Conservation (phyloP, 2,888 invertebrate genomes). For the Archips crataeganus region DNA sequence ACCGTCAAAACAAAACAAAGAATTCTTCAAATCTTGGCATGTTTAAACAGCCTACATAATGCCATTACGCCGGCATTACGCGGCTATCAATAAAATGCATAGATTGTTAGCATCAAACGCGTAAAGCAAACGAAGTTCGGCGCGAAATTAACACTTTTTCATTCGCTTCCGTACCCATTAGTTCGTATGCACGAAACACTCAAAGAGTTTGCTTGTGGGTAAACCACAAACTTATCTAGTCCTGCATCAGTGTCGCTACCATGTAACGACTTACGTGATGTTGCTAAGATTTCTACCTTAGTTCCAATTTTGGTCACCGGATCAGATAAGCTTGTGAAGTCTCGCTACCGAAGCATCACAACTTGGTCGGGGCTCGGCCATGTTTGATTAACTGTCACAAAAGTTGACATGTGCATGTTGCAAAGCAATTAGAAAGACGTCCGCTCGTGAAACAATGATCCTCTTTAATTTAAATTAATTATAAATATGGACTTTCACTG, state of each 20-base stretch:
- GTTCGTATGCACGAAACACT: constrained; percentile 33
- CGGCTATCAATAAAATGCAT: constrained; percentile 32
- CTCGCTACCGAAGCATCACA: constrained; percentile 23
- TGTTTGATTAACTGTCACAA: constrained; percentile 74
- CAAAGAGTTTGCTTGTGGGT: background rate
- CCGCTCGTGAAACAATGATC: background rate
- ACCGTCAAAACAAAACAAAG: constrained; percentile 37
- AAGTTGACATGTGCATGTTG: constrained; percentile 55
- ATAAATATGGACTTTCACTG: background rate
- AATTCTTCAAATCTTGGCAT: constrained; percentile 19
- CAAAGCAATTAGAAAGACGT: constrained; percentile 35
- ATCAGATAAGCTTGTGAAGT: constrained; percentile 18
- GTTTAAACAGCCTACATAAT: constrained; percentile 18
- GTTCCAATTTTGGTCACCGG: constrained; percentile 12
- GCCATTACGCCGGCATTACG: constrained; percentile 1
- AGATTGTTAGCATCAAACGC: constrained; percentile 41
- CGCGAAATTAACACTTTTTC: constrained; percentile 60
- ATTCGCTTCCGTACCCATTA: constrained; percentile 56
- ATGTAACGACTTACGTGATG: background rate
- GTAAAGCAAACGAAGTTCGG: constrained; percentile 45
- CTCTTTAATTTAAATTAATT: constrained; percentile 33
- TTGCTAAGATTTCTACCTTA: background rate
- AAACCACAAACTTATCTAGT: background rate
- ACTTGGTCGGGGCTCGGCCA: constrained; percentile 47
- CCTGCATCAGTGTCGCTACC: background rate